Conservation (phyloP, 2,113 vertebrate species). For the Oenanthe oenanthe region DNA sequence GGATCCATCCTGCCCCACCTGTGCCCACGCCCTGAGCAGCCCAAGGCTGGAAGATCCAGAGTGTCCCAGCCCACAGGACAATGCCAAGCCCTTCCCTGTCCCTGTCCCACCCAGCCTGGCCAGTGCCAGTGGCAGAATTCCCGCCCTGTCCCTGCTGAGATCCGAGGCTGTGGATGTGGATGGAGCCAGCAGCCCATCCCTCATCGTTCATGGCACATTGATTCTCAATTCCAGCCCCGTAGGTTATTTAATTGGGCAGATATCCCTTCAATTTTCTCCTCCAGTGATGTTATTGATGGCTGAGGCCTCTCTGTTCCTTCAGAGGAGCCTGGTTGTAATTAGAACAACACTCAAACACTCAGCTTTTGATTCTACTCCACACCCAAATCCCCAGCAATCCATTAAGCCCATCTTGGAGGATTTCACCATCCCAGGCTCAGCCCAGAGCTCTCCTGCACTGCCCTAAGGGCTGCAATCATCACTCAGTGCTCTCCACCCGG, state of each 20-base stretch:
- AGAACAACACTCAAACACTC: neutral
- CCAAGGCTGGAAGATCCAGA: neutral
- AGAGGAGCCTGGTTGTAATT: conserved; percentile 40
- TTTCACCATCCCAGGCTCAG: neutral
- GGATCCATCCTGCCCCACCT: fast-evolving
- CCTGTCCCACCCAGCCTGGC: neutral
- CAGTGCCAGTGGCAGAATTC: neutral
- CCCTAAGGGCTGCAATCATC: neutral
- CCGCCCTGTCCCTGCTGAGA: neutral
- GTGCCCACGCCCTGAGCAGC: neutral
- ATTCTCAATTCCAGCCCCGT: conserved; percentile 56
- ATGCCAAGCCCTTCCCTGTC: fast-evolving
- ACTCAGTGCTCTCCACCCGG: neutral
- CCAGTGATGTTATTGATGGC: conserved; percentile 61
- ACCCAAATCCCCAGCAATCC: conserved; percentile 24
- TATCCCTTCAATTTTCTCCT: conserved; percentile 69
- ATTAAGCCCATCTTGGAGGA: neutral
- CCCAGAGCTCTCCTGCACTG: neutral
- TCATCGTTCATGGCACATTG: conserved; percentile 43
- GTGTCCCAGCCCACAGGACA: no score
- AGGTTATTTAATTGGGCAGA: conserved; percentile 66
- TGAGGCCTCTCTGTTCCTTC: conserved; percentile 22
- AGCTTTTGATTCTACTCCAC: neutral
- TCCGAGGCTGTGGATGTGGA: neutral
- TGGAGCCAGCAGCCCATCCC: conserved; percentile 3